Conservation (phyloP, 2,888 invertebrate genomes). For the Ctena decussata region DNA sequence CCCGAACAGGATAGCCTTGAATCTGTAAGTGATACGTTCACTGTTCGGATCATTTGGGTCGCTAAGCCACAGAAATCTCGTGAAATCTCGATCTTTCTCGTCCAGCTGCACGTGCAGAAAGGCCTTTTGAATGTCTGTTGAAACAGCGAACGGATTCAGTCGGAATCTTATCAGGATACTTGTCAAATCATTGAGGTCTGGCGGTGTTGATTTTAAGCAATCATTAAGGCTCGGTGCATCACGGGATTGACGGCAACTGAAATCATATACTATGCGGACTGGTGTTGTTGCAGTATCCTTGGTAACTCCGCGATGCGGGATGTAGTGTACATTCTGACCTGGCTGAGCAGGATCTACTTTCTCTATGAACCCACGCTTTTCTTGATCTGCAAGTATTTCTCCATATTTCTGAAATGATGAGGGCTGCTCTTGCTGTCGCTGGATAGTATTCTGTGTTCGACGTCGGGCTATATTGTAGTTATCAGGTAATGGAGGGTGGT, state of each 20-base stretch:
- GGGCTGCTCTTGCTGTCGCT: slow-evolving; percentile 14
- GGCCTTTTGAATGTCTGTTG: slow-evolving; percentile 51
- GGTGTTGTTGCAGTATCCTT: slow-evolving; percentile 49
- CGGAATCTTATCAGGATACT: slow-evolving; percentile 54
- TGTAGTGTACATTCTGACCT: slow-evolving; percentile 13
- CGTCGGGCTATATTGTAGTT: slow-evolving; percentile 12
- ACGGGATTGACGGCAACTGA: slow-evolving; percentile 24
- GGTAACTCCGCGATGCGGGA: slow-evolving; percentile 39
- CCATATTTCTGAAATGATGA: slow-evolving; percentile 18
- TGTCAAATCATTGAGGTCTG: slow-evolving; percentile 47
- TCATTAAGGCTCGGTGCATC: slow-evolving; percentile 58
- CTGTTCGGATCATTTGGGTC: slow-evolving; percentile 45
- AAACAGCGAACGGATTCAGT: slow-evolving; percentile 24
- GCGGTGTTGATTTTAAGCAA: slow-evolving; percentile 36
- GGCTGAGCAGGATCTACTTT: background rate
- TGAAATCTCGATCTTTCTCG: slow-evolving; percentile 42
- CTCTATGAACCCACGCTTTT: slow-evolving; percentile 31
- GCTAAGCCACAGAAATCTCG: slow-evolving; percentile 58
- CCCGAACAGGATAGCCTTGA: slow-evolving; percentile 51
- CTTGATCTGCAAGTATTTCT: slow-evolving; percentile 26
- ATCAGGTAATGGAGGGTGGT: slow-evolving; percentile 19
- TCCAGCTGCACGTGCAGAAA: slow-evolving; percentile 44
- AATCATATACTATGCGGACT: slow-evolving; percentile 46
- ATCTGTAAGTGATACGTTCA: slow-evolving; percentile 23
- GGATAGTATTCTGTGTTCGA: slow-evolving; percentile 14